Evolutionary conservation across 2,113 vertebrate species (phyloP).

Genomic region (Hemicordylus capensis): DNA sequence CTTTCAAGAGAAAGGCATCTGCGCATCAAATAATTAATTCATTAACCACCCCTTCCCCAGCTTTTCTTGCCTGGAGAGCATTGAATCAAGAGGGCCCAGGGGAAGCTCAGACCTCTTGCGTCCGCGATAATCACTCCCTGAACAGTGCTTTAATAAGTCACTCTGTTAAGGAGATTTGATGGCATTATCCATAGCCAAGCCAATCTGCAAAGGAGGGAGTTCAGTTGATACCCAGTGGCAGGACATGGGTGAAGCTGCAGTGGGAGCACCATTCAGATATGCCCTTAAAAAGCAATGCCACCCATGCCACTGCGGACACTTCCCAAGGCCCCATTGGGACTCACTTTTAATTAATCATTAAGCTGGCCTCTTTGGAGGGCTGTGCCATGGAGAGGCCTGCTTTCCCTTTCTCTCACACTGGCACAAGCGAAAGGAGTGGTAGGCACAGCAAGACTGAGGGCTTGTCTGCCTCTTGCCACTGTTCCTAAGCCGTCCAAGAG

Average conservation of each 20-base stretch:
- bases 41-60: background rate
- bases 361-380: conserved; percentile 30
- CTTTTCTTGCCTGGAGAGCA: conserved; percentile 9
- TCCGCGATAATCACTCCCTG: background rate
- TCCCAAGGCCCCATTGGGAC: background rate
- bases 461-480: background rate
- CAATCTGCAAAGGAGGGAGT: background rate
- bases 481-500: background rate
- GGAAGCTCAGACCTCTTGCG: background rate
- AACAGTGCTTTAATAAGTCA: background rate
- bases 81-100: conserved; percentile 1
- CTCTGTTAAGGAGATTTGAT: background rate
- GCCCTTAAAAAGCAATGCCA: background rate
- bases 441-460: background rate
- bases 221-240: too few relatives aligned
- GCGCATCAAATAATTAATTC: conserved; percentile 17
- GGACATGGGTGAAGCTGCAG: background rate
- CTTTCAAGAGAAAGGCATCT: background rate
- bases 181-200: conserved; percentile 2
- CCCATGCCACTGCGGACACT: background rate
- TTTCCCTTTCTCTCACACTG: background rate
- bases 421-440: background rate
- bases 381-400: background rate
- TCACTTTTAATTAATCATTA: conserved; percentile 54
- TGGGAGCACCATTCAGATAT: background rate